phyloP scores from a whole-genome alignment of 2,113 vertebrate species.

The Epinephelus fuscoguttatus region DNA sequence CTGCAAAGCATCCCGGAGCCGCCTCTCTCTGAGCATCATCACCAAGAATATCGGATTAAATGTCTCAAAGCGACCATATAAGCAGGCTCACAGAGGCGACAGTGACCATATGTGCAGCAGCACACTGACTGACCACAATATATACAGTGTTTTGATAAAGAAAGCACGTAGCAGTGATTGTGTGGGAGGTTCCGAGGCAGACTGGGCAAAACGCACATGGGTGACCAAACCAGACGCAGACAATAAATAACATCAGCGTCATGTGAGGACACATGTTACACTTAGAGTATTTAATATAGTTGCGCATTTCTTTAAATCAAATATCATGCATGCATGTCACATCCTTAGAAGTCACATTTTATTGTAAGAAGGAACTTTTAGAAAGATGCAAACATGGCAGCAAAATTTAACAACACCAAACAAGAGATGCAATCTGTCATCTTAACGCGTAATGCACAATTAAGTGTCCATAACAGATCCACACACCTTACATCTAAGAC shows the following conservation, averaged over 20 bases:
- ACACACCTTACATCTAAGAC: not conserved
- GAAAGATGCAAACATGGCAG: not conserved
- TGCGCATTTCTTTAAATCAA: not conserved
- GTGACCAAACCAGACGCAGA: not conserved
- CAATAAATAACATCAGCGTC: conserved; percentile 7
- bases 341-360: not conserved
- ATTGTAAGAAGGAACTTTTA: not conserved
- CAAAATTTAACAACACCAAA: not conserved
- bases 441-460: not conserved
- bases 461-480: not conserved
- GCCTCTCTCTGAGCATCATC: not conserved
- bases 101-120: not conserved
- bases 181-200: not conserved
- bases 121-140: not conserved
- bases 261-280: not conserved
- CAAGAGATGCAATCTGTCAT: not conserved
- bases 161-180: not conserved
- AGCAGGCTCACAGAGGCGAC: not conserved
- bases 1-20: conserved; percentile 28
- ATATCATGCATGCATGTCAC: not conserved
- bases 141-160: not conserved
- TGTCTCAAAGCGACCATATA: not conserved
- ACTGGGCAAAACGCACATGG: conserved; percentile 12
- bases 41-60: conserved; percentile 9
- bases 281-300: not conserved